Percentiles rank a stretch among this genome's conserved stretches.
Evolutionary conservation across 2,797 vertebrate species (phyloP).

Genomic region (Malacoctenus gilli): DNA sequence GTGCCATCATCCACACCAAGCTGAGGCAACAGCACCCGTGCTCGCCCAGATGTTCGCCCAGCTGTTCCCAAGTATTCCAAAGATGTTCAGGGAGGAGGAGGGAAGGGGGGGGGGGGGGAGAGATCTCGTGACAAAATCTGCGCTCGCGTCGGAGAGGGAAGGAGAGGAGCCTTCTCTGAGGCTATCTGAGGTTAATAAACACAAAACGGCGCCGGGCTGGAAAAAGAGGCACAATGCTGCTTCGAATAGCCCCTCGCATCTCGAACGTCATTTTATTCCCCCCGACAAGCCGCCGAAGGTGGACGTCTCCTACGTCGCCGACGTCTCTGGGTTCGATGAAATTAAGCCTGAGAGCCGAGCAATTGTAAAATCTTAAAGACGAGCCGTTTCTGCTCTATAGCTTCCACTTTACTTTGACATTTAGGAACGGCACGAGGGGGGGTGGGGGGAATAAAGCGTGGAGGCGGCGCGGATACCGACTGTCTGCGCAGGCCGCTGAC

Average conservation of each 20-base stretch:
- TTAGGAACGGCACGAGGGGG: slow-evolving; percentile 10
- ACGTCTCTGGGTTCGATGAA: slow-evolving; percentile 2
- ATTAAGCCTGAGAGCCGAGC: slow-evolving; percentile 6
- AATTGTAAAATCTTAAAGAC: slow-evolving; percentile 3
- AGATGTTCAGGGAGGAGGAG: slow-evolving; percentile 46
- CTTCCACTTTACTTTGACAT: slow-evolving; percentile 7
- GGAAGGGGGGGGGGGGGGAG: slow-evolving; percentile 19
- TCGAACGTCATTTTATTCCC: too few relatives aligned
- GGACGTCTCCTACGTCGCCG: background rate
- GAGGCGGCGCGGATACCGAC: background rate
- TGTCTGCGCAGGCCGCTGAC: background rate
- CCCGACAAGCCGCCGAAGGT: slow-evolving; percentile 1
- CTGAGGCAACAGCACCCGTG: slow-evolving; percentile 32
- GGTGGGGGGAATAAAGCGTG: slow-evolving; percentile 8
- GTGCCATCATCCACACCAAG: slow-evolving; percentile 34
- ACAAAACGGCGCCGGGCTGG: background rate
- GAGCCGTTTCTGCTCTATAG: background rate
- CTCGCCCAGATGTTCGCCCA: slow-evolving; percentile 73
- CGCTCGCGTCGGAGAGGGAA: slow-evolving; percentile 9
- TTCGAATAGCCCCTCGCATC: background rate
- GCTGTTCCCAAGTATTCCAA: slow-evolving; percentile 65
- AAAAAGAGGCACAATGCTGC: background rate
- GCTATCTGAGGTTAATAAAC: slow-evolving; percentile 11
- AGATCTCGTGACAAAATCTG: slow-evolving; percentile 23
- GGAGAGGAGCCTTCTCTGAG: background rate